Base-by-base conservation (phyloP, 2,888 invertebrate species). In the Coecobrya sp. region DNA sequence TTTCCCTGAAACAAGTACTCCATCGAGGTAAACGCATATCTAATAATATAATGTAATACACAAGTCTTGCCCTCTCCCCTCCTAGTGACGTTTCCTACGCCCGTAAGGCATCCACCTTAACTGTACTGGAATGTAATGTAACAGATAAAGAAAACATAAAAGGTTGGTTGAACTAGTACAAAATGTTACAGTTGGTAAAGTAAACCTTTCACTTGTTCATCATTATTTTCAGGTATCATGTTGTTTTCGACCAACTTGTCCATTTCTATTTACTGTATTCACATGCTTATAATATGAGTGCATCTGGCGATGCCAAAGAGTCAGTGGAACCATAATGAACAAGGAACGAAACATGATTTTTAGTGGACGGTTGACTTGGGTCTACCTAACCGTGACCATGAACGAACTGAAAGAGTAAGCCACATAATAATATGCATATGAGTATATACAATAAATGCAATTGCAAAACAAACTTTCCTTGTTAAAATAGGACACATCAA, bases 381-480 rank as follows among this genome's bases (percentile, higher is more conserved):
- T 73, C 49, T 45, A 36, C 55, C 70, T 86, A 86, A 55, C 70
- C 73, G 70, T 86, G 55, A 70, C 86, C 86, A 73, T 86, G 86
- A 86, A 73, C 49, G 49, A 73, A 73, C 52, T 22, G 13, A 76
- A 13, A 49, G 8, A 73, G 19, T n/a, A 36, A n/a, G n/a, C 16
- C n/a, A 70, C 27, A 65, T 25, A 1, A 25, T 1, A 25, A 8
- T 36, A 65, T 30, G 36, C 0, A 7, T 30, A 70, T 7, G n/a
- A 36, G 3, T 1, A 11, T 25, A 65, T 65, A 8, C 25, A 27
- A 36, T 16, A 1, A 70, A 2, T 65, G 25, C 65, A 27, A 65
- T 5, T 5, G 16, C 19, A 27, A 65, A 65, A 4, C 25, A 65
- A 65, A 65, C 65, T 19, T n/a, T n/a, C 19, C n/a, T 19, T 19